phyloP scores from a whole-genome alignment of 2,797 vertebrate genomes.

The Vireo griseus region DNA sequence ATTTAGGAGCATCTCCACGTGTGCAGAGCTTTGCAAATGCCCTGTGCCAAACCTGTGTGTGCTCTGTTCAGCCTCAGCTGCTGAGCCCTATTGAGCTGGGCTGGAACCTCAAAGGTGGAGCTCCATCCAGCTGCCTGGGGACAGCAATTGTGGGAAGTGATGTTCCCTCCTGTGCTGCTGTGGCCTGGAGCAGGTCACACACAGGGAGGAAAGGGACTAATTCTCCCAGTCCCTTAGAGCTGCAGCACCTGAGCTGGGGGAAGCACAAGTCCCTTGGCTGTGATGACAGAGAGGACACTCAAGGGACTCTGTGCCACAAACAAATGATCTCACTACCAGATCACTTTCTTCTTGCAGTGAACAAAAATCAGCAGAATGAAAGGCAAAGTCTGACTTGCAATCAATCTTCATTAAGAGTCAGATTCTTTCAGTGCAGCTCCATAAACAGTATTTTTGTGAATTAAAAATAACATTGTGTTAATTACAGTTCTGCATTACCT shows the following conservation, averaged over 20 bases:
- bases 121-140: neutral
- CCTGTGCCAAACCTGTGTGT: accelerated
- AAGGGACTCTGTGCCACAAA: neutral
- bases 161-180: neutral
- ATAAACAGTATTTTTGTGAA: slow-evolving; percentile 60
- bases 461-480: slow-evolving; percentile 61
- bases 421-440: slow-evolving; percentile 37
- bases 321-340: neutral
- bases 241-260: neutral
- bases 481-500: slow-evolving; percentile 64
- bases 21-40: neutral
- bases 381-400: slow-evolving; percentile 55
- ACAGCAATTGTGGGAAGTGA: neutral
- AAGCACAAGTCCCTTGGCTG: neutral
- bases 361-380: slow-evolving; percentile 19
- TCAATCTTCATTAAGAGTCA: slow-evolving; percentile 65
- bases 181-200: neutral
- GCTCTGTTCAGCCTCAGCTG: neutral
- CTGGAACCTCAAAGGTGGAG: neutral
- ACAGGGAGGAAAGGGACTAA: neutral
- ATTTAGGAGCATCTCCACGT: neutral
- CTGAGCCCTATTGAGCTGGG: neutral
- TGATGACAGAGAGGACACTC: neutral
- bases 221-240: neutral
- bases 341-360: neutral